Evolutionary conservation across 2,888 invertebrate genomes (phyloP).

Genomic region (Troides oblongomaculatus): DNA sequence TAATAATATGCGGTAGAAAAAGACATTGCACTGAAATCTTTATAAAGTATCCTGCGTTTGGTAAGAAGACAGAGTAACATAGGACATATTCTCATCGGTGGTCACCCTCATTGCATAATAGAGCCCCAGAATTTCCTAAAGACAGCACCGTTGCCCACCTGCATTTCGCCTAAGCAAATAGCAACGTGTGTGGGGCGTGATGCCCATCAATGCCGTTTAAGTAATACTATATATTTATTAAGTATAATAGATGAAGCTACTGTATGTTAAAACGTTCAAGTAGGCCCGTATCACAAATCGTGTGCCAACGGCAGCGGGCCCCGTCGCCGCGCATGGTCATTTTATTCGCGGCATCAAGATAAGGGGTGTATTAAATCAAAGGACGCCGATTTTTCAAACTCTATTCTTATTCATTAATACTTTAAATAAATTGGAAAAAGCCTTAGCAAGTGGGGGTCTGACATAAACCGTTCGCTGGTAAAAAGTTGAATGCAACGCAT

Average conservation of each 20-base stretch:
- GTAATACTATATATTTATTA: neutral
- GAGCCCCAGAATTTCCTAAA: too few relatives aligned
- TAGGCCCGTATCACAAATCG: conserved; percentile 19
- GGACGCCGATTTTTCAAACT: conserved; percentile 61
- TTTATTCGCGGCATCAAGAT: conserved; percentile 44
- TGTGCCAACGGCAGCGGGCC: conserved; percentile 30
- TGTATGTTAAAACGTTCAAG: neutral
- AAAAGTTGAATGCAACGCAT: conserved; percentile 58
- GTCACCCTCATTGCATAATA: too few relatives aligned
- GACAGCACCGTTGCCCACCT: too few relatives aligned
- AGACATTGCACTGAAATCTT: too few relatives aligned
- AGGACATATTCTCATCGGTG: too few relatives aligned
- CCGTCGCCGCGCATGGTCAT: conserved; percentile 48
- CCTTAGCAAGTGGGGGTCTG: conserved; percentile 65
- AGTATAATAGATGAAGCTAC: neutral
- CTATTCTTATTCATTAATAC: conserved; percentile 76
- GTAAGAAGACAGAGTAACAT: too few relatives aligned
- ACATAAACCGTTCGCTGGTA: conserved; percentile 64
- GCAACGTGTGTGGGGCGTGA: too few relatives aligned
- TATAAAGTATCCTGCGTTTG: too few relatives aligned
- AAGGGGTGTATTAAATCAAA: conserved; percentile 69
- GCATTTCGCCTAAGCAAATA: too few relatives aligned
- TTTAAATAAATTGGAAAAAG: conserved; percentile 74
- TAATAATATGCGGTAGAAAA: too few relatives aligned
- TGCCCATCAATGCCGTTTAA: too few relatives aligned